phyloP scores from a whole-genome alignment of 1,140 invertebrate species.

The Patella vulgata region DNA sequence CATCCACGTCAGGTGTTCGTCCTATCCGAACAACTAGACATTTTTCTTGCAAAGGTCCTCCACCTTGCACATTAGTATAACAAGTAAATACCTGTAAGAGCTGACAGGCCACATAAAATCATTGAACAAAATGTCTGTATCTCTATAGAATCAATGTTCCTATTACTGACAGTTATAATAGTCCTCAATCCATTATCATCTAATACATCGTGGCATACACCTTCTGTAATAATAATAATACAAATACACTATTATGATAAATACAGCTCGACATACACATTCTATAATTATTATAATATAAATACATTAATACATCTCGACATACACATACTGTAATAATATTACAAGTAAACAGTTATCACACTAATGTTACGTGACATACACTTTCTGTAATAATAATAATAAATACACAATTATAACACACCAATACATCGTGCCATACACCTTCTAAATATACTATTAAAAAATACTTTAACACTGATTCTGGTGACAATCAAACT shows the following conservation, averaged over 20 bases:
- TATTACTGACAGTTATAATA: slow-evolving; percentile 8
- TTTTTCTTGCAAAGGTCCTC: background rate
- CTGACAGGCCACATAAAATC: slow-evolving; percentile 13
- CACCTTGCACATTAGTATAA: background rate
- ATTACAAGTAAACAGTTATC: background rate
- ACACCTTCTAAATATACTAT: too few relatives aligned
- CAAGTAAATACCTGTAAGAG: background rate
- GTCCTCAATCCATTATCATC: slow-evolving; percentile 18
- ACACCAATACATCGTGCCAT: too few relatives aligned
- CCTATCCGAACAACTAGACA: too few relatives aligned
- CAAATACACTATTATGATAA: background rate
- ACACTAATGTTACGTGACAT: background rate
- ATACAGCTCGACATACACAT: background rate
- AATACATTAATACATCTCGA: background rate
- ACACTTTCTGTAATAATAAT: background rate
- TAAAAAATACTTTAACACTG: too few relatives aligned
- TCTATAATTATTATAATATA: background rate
- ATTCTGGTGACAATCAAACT: too few relatives aligned
- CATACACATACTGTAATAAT: background rate
- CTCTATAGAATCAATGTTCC: background rate
- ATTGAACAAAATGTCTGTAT: slow-evolving; percentile 20
- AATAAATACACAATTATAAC: slow-evolving; percentile 7
- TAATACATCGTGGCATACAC: slow-evolving; percentile 16
- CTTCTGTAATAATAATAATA: slow-evolving; percentile 5
- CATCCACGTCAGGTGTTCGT: background rate